Evolutionary conservation across 2,888 invertebrate genomes (phyloP).

Genomic region (Nesidiocoris tenuis): DNA sequence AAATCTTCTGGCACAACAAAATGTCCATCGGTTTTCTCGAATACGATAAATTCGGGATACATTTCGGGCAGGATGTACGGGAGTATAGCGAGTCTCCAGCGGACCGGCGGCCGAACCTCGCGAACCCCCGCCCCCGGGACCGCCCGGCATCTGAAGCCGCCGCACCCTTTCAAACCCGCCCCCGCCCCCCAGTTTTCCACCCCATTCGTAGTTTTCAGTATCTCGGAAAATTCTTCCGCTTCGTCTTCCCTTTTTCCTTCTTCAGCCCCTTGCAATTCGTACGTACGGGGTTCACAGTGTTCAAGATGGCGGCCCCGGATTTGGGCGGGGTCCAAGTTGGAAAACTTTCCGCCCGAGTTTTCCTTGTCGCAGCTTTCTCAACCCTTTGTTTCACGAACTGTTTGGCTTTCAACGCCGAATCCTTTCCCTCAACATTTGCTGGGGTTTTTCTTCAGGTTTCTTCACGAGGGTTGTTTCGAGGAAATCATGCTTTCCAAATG

Average conservation of each 20-base stretch:
- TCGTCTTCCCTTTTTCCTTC: background rate
- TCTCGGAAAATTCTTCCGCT: background rate
- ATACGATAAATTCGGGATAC: no score
- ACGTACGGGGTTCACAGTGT: background rate
- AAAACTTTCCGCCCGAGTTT: background rate
- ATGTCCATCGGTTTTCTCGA: no score
- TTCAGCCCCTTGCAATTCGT: background rate
- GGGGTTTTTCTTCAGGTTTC: no score
- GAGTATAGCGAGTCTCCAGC: background rate
- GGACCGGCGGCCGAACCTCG: background rate
- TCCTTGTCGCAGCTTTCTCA: conserved; percentile 24
- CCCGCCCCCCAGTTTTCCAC: background rate
- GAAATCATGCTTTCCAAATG: no score
- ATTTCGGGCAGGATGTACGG: no score
- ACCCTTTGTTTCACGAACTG: conserved; percentile 41
- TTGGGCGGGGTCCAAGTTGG: background rate
- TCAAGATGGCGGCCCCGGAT: background rate
- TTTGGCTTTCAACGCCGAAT: no score
- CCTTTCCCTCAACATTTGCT: no score
- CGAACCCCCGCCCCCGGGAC: background rate
- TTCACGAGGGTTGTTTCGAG: no score
- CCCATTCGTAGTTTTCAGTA: background rate
- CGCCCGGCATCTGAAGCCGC: background rate
- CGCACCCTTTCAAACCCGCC: background rate
- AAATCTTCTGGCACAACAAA: no score